These are phyloP conservation scores for Caenorhabditis zanzibari DNA, from an alignment of 2,888 invertebrate genomes.

Conservation along the genomic window DNA sequence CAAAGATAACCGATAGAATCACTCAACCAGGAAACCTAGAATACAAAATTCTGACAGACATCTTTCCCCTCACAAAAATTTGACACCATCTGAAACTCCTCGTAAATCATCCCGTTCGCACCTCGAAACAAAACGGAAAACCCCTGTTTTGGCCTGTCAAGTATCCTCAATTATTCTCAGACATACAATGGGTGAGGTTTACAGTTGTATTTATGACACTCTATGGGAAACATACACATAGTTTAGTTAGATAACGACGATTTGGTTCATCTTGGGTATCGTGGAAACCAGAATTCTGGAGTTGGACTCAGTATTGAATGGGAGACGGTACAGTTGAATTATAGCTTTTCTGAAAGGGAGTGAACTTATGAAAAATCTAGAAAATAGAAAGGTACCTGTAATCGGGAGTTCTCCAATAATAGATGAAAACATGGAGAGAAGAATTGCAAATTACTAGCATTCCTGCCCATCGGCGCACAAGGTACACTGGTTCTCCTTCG, in stretches of 20 bases:
- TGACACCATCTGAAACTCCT: too few species aligned
- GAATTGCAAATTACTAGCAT: constrained; percentile 73
- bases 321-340: constrained; percentile 13
- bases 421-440: constrained; percentile 68
- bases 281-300: background rate
- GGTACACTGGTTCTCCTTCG: background rate
- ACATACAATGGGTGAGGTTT: background rate
- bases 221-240: background rate
- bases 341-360: constrained; percentile 40
- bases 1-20: too few species aligned
- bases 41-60: too few species aligned
- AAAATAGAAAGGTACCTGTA: constrained; percentile 57
- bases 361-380: too few species aligned
- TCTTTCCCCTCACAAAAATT: too few species aligned
- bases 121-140: too few species aligned
- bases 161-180: too few species aligned
- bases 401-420: constrained; percentile 70
- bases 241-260: background rate
- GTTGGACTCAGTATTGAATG: background rate
- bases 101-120: too few species aligned
- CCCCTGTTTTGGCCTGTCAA: too few species aligned
- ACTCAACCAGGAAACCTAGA: too few species aligned
- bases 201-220: background rate
- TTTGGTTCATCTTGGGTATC: background rate
- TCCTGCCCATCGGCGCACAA: constrained; percentile 64